Evolutionary conservation across 2,888 invertebrate genomes (phyloP), one percentile per base, ranked within the genome.

Genomic region (Oligia strigilis): DNA sequence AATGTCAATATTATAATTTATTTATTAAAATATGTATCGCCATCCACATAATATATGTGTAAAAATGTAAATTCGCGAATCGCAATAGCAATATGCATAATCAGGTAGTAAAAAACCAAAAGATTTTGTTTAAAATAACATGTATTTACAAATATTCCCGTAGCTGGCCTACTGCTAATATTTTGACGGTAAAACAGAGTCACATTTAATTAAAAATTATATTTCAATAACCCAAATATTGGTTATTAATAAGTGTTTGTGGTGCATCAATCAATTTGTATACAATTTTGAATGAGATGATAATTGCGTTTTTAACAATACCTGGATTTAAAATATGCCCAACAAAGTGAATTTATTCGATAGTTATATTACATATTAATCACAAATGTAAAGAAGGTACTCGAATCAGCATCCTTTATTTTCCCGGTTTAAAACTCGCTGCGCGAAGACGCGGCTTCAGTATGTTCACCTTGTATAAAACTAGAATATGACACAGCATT

Each of bases 1-100:
- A 86, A 83, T 43, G 11, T 29, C 5, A 74, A 43, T 75, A 83
- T 72, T 65, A 40, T 72, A 85, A 84, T 82, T 77, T 74, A 87
- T 87, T 81, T 79, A 73, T 70, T 69, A 46, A 64, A 40, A 40
- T 40, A 64, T 60, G 75, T 77, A 80, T 71, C 65, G 75, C 80
- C 64, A 76, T 76, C 66, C 49, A 70, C 65, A 8, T 55, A 58
- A 58, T 58, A 49, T 80, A 49, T 78, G 75, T 75, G 70, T 83
- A 71, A 71, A 80, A 71, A 84, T 88, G 78, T 79, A 46, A 80
- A 86, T 87, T 81, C 19, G 66, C 2, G 40, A 80, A 75, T 64
- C 46, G 29, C 70, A 79, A 66, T 73, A 71, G 46, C 58, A 60
- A 75, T 78, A 80, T 62, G 23, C 77, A 62, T 82, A 79, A 78